These are phyloP conservation scores for Lophura nycthemera DNA, from an alignment of 2,113 vertebrate species.

Conservation along the genomic window DNA sequence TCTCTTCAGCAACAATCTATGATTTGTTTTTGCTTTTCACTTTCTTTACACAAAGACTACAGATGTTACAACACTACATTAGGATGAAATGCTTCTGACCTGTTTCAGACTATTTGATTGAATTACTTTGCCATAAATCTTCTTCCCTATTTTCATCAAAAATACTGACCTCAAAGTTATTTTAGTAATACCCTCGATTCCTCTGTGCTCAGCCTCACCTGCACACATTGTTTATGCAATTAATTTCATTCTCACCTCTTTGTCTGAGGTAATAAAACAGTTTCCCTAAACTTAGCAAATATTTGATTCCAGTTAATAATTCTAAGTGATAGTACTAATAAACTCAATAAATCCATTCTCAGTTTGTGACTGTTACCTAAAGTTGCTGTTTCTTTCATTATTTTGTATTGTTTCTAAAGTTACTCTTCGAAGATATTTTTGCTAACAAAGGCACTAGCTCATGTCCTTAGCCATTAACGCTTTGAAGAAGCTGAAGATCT, in stretches of 20 bases:
- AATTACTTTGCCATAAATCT: conserved; percentile 39
- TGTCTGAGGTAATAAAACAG: not conserved
- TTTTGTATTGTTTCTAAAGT: not conserved
- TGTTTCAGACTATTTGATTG: conserved; percentile 33
- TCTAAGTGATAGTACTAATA: not conserved
- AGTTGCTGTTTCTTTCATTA: not conserved
- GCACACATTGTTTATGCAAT: not conserved
- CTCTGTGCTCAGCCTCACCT: not conserved
- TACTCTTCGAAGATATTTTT: not conserved
- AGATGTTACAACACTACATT: not conserved
- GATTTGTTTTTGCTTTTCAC: conserved; percentile 41
- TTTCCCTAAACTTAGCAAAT: not conserved
- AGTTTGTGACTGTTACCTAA: not conserved
- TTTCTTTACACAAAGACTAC: conserved; percentile 41
- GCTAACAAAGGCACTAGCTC: not conserved
- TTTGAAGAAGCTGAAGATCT: not conserved
- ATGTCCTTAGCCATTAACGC: not conserved
- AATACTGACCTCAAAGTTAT: conserved; percentile 35
- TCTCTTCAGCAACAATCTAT: conserved; percentile 31
- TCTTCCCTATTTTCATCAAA: conserved; percentile 37
- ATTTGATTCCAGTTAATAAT: not conserved
- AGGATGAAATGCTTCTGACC: conserved; percentile 37
- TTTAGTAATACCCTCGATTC: conserved; percentile 20
- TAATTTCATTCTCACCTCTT: conserved; percentile 3
- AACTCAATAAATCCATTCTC: not conserved